Percentiles rank a stretch among this genome's conserved stretches.
Conservation (phyloP, 2,113 vertebrate genomes). For the Australoheros scitulus region DNA sequence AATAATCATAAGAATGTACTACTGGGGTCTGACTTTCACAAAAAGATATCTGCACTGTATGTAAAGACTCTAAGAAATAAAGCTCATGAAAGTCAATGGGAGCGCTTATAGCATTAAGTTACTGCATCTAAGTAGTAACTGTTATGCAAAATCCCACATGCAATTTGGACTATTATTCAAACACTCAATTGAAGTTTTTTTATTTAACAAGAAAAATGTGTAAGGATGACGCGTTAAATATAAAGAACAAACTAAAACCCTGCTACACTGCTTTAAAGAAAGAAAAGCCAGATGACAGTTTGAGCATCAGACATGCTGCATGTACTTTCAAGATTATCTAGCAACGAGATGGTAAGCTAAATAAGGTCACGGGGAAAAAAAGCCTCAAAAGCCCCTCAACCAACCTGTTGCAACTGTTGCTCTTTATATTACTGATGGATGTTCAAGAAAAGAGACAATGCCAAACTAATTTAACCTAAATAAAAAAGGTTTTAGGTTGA, state of each 20-base stretch:
- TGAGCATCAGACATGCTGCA: background rate
- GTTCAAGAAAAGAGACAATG: background rate
- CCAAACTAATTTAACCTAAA: background rate
- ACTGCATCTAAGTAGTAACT: slow-evolving; percentile 22
- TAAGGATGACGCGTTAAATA: background rate
- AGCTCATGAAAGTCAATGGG: background rate
- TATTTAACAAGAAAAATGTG: background rate
- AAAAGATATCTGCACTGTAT: background rate
- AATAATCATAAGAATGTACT: background rate
- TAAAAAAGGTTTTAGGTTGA: background rate
- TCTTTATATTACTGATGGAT: background rate
- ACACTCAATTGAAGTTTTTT: background rate
- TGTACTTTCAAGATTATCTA: slow-evolving; percentile 1
- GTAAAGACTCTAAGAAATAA: background rate
- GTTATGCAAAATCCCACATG: slow-evolving; percentile 11
- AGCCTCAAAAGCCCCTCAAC: background rate
- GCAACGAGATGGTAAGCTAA: background rate
- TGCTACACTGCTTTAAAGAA: background rate
- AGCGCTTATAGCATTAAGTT: slow-evolving; percentile 14
- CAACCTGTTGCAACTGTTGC: background rate
- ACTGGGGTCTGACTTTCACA: background rate
- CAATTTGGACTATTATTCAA: slow-evolving; percentile 12
- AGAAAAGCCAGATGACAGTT: background rate
- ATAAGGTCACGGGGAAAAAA: background rate
- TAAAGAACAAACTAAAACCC: background rate